Base-by-base conservation (phyloP, 2,888 invertebrate genomes). In the Stratiomys singularior region DNA sequence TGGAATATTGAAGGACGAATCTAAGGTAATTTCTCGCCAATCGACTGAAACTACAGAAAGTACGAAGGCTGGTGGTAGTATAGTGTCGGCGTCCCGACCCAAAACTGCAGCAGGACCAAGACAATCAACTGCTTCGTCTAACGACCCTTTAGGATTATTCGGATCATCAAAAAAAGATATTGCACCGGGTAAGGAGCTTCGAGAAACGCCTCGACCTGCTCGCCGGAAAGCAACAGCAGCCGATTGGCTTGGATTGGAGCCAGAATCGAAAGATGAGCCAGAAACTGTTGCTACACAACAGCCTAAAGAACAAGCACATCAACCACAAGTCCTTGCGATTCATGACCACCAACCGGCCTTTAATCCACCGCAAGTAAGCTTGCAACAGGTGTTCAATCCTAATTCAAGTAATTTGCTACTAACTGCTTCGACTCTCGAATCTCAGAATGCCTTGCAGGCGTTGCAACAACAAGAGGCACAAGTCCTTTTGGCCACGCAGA, bases 381-480 rank as follows among this genome's bases (percentile, higher is more conserved):
- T 21, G 64, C 5, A 23, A n/a, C 78, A 0, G 46, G 23, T 11
- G 23, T 37, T 63, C 64, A 64, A 79, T 47, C 28, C 30, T 4
- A 30, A 76, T 82, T 18, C 82, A 81, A 74, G 60, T 23, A 83
- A 85, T 15, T 78, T 85, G 1, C 78, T 85, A 52, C 80, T 87
- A 15, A 83, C 84, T 30, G 81, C 82, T 4, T 79, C 85, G 0
- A 84, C 84, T 76, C 21, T 85, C 64, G 87, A 85, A 56, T 82
- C 85, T 4, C 84, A 82, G 76, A 85, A 84, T 63, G 82, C 83
- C 11, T 80, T 84, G 18, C 82, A 83, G 25, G 82, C 83, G 0
- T 66, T 87, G 23, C 84, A 86, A 77, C 86, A 87, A 78, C 87
- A 87, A 79, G 86, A 87, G 76, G 81, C 85, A 0, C 87, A 87